These are phyloP conservation scores for Oasisia sp. DNA, from an alignment of 2,888 invertebrate species.

Conservation along the genomic window DNA sequence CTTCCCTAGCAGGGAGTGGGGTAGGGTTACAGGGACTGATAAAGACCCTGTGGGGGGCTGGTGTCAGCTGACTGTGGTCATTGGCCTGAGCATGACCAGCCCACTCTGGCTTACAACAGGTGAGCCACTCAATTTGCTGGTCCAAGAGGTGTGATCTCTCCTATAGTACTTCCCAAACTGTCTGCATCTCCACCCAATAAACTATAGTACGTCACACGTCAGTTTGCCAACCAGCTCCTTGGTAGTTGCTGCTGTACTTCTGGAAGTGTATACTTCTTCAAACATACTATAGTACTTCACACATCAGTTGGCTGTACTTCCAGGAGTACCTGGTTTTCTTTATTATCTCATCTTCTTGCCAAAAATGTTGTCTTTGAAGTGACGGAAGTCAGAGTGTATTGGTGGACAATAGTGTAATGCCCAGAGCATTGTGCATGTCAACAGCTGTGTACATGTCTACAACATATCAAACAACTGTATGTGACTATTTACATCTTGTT, in stretches of 20 bases:
- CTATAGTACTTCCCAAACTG: not conserved
- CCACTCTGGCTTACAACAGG: not conserved
- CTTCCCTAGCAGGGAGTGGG: not conserved
- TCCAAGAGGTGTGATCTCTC: not conserved
- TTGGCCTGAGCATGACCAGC: conserved; percentile 4
- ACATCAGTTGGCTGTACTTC: no score
- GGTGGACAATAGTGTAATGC: not conserved
- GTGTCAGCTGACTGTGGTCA: not conserved
- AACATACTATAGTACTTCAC: no score
- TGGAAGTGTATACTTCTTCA: no score
- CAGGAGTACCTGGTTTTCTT: no score
- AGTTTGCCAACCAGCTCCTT: no score
- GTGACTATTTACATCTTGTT: not conserved
- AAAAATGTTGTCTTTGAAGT: not conserved
- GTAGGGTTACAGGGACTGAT: not conserved
- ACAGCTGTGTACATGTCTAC: not conserved
- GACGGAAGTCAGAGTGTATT: not conserved
- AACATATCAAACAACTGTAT: not conserved
- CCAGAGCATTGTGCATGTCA: not conserved
- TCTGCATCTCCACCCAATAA: not conserved
- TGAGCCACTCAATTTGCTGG: not conserved
- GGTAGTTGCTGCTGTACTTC: no score
- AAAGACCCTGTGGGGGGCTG: not conserved
- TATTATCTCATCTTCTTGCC: not conserved
- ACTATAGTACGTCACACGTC: not conserved